These are phyloP conservation scores for Acleris laterana DNA, from an alignment of 2,888 invertebrate genomes.

Conservation along the genomic window DNA sequence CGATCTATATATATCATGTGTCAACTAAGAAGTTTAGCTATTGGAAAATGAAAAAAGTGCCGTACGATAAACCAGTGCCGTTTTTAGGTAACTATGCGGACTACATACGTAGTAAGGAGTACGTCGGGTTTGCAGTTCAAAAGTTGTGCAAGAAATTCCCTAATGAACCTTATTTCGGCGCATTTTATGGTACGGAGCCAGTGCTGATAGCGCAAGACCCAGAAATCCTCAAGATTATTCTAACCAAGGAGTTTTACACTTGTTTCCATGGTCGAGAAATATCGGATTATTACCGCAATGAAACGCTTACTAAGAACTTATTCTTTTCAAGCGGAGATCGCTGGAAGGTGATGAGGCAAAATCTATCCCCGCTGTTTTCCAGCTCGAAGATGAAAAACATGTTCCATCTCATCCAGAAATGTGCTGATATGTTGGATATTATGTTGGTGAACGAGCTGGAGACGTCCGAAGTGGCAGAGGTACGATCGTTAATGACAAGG, in stretches of 20 bases:
- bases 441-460: constrained; percentile 38
- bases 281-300: constrained; percentile 43
- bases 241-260: constrained; percentile 49
- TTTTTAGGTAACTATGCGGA: constrained; percentile 58
- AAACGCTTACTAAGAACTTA: constrained; percentile 46
- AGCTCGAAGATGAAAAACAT: constrained; percentile 51
- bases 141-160: constrained; percentile 46
- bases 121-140: constrained; percentile 42
- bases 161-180: constrained; percentile 39
- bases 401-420: constrained; percentile 50
- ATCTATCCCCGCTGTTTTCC: constrained; percentile 49
- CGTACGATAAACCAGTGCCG: constrained; percentile 48
- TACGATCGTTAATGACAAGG: constrained; percentile 44
- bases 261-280: constrained; percentile 48
- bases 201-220: constrained; percentile 43
- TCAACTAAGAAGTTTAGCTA: constrained; percentile 43
- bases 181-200: constrained; percentile 38
- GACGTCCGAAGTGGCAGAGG: constrained; percentile 39
- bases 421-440: constrained; percentile 43
- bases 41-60: constrained; percentile 55
- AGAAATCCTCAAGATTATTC: constrained; percentile 47
- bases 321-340: constrained; percentile 48
- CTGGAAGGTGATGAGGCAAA: constrained; percentile 51
- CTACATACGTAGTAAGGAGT: constrained; percentile 43
- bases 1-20: constrained; percentile 14